A percentile compares a stretch with the other conserved stretches of the same genome.
These are phyloP conservation scores for Brachyrhaphis roseni DNA, from an alignment of 2,797 vertebrate genomes.

Conservation along the genomic window DNA sequence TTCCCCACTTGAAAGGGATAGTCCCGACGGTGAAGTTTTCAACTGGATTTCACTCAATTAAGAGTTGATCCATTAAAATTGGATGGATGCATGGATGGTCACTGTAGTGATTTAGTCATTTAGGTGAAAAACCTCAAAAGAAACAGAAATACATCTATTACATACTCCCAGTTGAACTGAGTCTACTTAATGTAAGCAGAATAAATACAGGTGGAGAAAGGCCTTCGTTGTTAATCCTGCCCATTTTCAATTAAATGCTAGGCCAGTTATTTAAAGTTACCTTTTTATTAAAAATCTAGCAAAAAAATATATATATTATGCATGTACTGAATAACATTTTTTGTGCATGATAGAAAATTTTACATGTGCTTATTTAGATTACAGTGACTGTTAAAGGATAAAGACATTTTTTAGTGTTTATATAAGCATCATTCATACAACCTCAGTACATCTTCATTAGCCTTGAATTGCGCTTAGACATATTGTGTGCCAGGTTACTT, in stretches of 20 bases:
- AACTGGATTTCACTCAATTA: no score
- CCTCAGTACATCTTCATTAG: slow-evolving; percentile 70
- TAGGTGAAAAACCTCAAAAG: no score
- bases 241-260: background rate
- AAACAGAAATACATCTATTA: no score
- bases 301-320: background rate
- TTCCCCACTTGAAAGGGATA: no score
- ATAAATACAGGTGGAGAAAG: background rate
- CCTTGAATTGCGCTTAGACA: slow-evolving; percentile 66
- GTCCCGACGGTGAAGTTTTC: no score
- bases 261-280: background rate
- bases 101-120: no score
- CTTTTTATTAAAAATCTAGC: background rate
- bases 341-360: background rate
- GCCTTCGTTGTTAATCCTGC: background rate
- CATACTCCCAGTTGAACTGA: no score
- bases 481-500: slow-evolving; percentile 64
- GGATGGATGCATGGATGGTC: no score
- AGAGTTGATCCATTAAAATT: no score
- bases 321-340: background rate
- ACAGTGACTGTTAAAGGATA: slow-evolving; percentile 35
- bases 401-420: slow-evolving; percentile 38
- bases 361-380: slow-evolving; percentile 2
- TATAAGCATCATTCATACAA: slow-evolving; percentile 31
- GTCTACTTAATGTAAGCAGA: background rate